Conservation (phyloP, 1,140 invertebrate species). For the Drosophila arawakana region DNA sequence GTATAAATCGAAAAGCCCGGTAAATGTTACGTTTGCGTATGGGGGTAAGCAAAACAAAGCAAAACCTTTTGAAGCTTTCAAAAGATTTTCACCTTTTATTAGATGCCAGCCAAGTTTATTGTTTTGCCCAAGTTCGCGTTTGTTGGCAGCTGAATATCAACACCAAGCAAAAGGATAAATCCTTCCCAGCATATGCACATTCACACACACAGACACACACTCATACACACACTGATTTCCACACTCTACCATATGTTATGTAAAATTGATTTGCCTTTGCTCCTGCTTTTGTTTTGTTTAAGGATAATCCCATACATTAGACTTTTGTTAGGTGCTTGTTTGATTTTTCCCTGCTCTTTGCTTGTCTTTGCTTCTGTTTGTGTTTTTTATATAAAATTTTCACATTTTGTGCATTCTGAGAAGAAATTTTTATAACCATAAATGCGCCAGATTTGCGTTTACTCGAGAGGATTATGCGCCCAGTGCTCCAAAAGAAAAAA, state of each 20-base stretch:
- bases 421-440: conserved; percentile 73
- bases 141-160: conserved; percentile 49
- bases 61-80: conserved; percentile 72
- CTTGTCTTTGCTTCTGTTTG: conserved; percentile 22
- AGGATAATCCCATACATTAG: conserved; percentile 80
- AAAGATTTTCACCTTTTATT: conserved; percentile 82
- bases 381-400: conserved; percentile 7
- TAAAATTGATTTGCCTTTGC: conserved; percentile 78
- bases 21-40: conserved; percentile 34
- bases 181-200: conserved; percentile 21
- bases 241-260: conserved; percentile 46
- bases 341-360: conserved; percentile 49
- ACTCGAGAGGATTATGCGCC: conserved; percentile 72
- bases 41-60: conserved; percentile 9
- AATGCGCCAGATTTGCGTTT: conserved; percentile 80
- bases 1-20: conserved; percentile 30
- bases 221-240: neutral
- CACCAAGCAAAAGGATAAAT: conserved; percentile 65
- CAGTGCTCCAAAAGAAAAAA: conserved; percentile 5
- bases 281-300: conserved; percentile 67
- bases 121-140: conserved; percentile 71
- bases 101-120: conserved; percentile 80
- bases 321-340: conserved; percentile 68
- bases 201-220: conserved; percentile 17
- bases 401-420: conserved; percentile 60